A percentile compares a stretch with the other conserved stretches of the same genome.
Evolutionary conservation across 2,888 invertebrate species (phyloP).

Genomic region (Tanypteryx hageni): DNA sequence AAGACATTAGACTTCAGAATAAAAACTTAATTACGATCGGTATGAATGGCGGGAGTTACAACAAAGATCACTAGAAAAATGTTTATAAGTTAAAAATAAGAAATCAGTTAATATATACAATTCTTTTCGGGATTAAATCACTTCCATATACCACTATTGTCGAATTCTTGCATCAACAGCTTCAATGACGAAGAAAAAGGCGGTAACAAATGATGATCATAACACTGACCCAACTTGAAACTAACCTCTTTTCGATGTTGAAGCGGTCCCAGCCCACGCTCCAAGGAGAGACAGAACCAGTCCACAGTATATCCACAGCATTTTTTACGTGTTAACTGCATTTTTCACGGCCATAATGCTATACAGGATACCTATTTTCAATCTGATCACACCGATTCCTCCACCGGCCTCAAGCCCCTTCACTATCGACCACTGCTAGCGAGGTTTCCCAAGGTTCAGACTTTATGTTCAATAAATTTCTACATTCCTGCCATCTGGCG

Average conservation of each 20-base stretch:
- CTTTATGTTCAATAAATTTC: conserved; percentile 67
- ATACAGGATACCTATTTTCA: conserved; percentile 69
- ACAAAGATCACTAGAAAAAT: conserved; percentile 24
- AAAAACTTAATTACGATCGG: not conserved
- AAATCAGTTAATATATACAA: not conserved
- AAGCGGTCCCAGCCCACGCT: conserved; percentile 72
- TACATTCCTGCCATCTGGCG: conserved; percentile 68
- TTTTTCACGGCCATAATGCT: conserved; percentile 74
- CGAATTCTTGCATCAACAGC: conserved; percentile 27
- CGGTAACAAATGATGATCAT: conserved; percentile 47
- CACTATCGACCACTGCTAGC: conserved; percentile 69
- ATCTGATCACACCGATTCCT: conserved; percentile 69
- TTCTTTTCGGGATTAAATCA: conserved; percentile 23
- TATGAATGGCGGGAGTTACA: conserved; percentile 45
- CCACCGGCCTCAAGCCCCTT: conserved; percentile 72
- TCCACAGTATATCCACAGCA: conserved; percentile 75
- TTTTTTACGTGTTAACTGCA: conserved; percentile 74
- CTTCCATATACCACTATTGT: conserved; percentile 8
- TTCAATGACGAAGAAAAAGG: conserved; percentile 27
- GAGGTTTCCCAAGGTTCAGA: conserved; percentile 68
- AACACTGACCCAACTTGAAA: conserved; percentile 36
- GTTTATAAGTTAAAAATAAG: not conserved
- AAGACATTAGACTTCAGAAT: not conserved
- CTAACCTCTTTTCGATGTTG: conserved; percentile 74
- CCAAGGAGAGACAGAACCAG: conserved; percentile 72